Conservation (phyloP, 2,797 vertebrate genomes). For the Hydrophis major region DNA sequence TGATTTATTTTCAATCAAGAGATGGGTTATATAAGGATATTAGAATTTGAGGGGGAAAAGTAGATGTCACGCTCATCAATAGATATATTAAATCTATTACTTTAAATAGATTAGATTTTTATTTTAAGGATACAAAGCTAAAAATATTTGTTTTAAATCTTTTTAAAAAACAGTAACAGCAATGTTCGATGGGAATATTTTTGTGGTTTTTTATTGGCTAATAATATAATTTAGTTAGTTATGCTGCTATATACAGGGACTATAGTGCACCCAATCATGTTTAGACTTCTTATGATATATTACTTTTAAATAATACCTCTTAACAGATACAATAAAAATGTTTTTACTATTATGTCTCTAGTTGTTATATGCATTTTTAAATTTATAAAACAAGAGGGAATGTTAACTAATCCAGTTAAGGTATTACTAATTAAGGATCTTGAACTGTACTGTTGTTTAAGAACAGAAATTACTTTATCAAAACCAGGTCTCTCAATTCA, state of each 20-base stretch:
- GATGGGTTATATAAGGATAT: not conserved
- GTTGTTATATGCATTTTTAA: not conserved
- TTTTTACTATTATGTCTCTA: not conserved
- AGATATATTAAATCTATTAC: not conserved
- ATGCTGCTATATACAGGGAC: not conserved
- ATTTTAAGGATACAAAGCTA: not conserved
- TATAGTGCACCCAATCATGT: too few relatives aligned
- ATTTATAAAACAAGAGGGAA: not conserved
- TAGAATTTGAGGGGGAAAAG: not conserved
- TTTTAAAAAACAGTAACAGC: not conserved
- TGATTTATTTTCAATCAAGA: not conserved
- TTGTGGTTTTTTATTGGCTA: not conserved
- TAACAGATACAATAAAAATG: not conserved
- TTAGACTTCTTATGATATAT: not conserved
- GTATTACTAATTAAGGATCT: not conserved
- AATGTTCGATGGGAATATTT: not conserved
- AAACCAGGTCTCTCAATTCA: not conserved
- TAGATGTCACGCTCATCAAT: not conserved
- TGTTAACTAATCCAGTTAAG: not conserved
- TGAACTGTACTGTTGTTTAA: not conserved
- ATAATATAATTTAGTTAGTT: not conserved
- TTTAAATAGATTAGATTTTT: not conserved
- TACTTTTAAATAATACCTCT: not conserved
- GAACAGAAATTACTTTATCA: not conserved
- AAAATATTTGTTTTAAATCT: not conserved